Conservation (phyloP, 2,797 vertebrate species). For the Enteromius treurensis region DNA sequence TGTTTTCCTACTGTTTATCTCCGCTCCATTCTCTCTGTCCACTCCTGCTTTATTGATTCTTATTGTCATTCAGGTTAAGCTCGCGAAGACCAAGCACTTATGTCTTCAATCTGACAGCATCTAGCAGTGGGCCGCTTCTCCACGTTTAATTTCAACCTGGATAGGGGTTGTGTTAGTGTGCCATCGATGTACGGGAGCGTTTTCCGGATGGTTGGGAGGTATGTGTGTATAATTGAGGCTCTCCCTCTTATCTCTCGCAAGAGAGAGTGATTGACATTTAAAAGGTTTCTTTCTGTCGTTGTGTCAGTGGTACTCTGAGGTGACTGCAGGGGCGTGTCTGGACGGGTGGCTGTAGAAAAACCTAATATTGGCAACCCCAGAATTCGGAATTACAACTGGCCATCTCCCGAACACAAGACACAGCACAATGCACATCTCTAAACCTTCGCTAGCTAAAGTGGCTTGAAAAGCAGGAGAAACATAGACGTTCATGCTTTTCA, state of each 20-base stretch:
- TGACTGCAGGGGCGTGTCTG: background rate
- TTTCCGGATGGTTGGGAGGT: conserved; percentile 46
- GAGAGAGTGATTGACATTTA: conserved; percentile 75
- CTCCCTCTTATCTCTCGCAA: conserved; percentile 67
- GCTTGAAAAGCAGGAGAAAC: background rate
- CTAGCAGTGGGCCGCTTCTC: conserved; percentile 45
- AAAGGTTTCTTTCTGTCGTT: conserved; percentile 58
- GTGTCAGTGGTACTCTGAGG: conserved; percentile 21
- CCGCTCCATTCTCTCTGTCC: background rate
- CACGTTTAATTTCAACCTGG: conserved; percentile 55
- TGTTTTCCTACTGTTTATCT: conserved; percentile 20
- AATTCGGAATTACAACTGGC: background rate
- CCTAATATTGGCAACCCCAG: background rate
- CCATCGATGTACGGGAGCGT: conserved; percentile 37
- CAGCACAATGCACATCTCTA: background rate
- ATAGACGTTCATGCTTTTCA: background rate
- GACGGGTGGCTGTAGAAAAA: background rate
- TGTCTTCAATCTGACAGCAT: conserved; percentile 59
- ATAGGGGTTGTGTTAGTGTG: conserved; percentile 31
- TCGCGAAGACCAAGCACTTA: conserved; percentile 55
- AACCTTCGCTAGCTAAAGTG: background rate
- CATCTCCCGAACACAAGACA: background rate
- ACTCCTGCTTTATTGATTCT: conserved; percentile 29
- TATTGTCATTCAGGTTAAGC: conserved; percentile 58
- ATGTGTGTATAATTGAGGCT: conserved; percentile 56